Base-by-base conservation (phyloP, 2,888 invertebrate genomes). In the Vesta saturnalis region DNA sequence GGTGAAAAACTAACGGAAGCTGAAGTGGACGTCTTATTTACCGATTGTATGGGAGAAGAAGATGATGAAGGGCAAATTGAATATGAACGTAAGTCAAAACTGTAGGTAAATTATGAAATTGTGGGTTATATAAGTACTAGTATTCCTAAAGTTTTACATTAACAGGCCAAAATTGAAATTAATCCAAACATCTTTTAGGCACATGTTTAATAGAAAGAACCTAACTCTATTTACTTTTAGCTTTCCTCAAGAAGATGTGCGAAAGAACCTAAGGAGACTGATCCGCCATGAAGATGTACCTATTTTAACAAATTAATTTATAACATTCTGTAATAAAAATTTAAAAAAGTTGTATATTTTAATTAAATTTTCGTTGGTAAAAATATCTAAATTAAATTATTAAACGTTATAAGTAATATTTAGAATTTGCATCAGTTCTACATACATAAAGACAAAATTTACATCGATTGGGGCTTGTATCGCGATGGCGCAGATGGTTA, bases 31-130 rank as follows among this genome's bases (percentile, higher is more conserved):
- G 89, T 89, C 82, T 89, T 96, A 79, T 87, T 92, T 81, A 91
- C 90, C 85, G 95, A 95, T 84, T 95, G 95, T 87, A 89, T 94
- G 89, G 94, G 94, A 81, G 88, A 92, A 76, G 96, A 96, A 87
- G 94, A 96, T 85, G 96, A 96, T 74, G 96, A 96, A 77, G 96
- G 96, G 84, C 91, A 93, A 88, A 93, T 96, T 87, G 92, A 92
- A 81, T 96, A 96, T 86, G 91, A 91, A 85, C 94, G 96, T 96
- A 89, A 94, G 95, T 94, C 79, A 76, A 54, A 22, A 43, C 43
- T 54, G 16, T 43, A 12, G 1, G 14, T 46, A 15, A 10, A 5
- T 19, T 15, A 43, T 58, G 14, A 2, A 23, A 21, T 15, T 23
- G 21, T 16, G 8, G 5, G 16, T 15, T 52, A 14, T 19, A 10